Percentiles rank a stretch among this genome's conserved stretches.
Conservation (phyloP, 2,888 invertebrate genomes). For the Latheticus oryzae region DNA sequence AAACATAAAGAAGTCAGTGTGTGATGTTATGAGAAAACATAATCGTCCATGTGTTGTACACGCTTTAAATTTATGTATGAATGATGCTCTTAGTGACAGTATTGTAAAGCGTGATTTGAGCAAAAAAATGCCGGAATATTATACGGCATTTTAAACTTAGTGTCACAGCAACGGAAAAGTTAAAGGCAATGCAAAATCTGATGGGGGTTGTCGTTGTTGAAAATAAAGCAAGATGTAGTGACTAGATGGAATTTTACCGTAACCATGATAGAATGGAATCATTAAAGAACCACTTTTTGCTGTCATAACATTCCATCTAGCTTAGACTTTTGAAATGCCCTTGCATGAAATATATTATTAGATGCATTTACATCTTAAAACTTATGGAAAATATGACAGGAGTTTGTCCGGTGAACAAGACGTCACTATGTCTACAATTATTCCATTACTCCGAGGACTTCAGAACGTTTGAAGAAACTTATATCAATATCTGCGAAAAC, state of each 20-base stretch:
- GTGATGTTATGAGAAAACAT: conserved; percentile 46
- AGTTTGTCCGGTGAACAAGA: conserved; percentile 50
- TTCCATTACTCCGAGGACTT: conserved; percentile 47
- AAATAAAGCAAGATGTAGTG: conserved; percentile 50
- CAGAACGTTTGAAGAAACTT: conserved; percentile 35
- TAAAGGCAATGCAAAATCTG: conserved; percentile 42
- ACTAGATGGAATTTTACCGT: conserved; percentile 51
- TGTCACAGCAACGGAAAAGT: conserved; percentile 35
- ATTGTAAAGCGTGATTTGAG: conserved; percentile 3
- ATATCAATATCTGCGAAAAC: conserved; percentile 39
- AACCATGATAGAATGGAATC: conserved; percentile 45
- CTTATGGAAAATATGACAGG: conserved; percentile 44
- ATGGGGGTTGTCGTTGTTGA: conserved; percentile 45
- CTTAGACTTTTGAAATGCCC: conserved; percentile 43
- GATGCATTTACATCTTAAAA: conserved; percentile 47
- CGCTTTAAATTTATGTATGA: conserved; percentile 47
- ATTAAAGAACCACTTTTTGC: conserved; percentile 45
- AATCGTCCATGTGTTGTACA: conserved; percentile 53
- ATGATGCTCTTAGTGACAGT: conserved; percentile 38
- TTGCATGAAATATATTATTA: conserved; percentile 46
- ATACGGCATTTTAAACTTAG: conserved; percentile 45
- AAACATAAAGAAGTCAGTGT: conserved; percentile 52
- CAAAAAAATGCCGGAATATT: conserved; percentile 43
- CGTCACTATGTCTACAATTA: conserved; percentile 46
- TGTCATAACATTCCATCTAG: conserved; percentile 35